These are phyloP conservation scores for Drosophila seguyi DNA, from an alignment of 1,140 invertebrate species.

Conservation along the genomic window DNA sequence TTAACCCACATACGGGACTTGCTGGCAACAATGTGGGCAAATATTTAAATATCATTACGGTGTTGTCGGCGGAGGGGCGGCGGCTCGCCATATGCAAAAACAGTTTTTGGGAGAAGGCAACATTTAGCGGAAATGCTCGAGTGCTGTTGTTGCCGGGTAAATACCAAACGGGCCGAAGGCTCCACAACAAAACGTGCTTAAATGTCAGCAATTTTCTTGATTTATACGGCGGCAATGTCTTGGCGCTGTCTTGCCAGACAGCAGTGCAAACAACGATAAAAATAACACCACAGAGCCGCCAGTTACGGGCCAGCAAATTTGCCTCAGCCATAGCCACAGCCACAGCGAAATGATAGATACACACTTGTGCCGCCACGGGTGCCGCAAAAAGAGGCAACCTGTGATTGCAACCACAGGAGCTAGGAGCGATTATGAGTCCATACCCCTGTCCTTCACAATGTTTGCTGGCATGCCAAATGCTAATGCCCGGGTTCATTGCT, in stretches of 20 bases:
- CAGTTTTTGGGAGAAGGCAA: constrained; percentile 62
- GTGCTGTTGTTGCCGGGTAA: constrained; percentile 66
- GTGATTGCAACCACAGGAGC: constrained; percentile 56
- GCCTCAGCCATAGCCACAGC: constrained; percentile 41
- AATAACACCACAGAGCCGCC: constrained; percentile 41
- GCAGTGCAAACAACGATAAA: constrained; percentile 63
- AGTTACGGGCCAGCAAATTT: constrained; percentile 46
- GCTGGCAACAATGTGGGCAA: constrained; percentile 69
- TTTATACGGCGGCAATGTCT: constrained; percentile 78
- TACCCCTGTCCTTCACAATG: constrained; percentile 19
- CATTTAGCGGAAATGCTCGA: constrained; percentile 74
- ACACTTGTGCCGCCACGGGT: constrained; percentile 62
- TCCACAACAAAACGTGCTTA: constrained; percentile 78
- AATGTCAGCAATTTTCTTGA: constrained; percentile 83
- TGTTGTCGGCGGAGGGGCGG: constrained; percentile 25
- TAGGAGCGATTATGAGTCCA: constrained; percentile 64
- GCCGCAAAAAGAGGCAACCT: constrained; percentile 44
- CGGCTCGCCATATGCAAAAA: constrained; percentile 40
- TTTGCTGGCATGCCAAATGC: constrained; percentile 34
- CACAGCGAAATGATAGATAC: constrained; percentile 68
- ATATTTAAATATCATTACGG: constrained; percentile 83
- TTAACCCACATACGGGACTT: constrained; percentile 75
- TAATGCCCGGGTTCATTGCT: constrained; percentile 57
- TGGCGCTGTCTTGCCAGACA: constrained; percentile 70
- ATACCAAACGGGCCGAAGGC: constrained; percentile 56